Conservation (phyloP, 2,797 vertebrate species). For the Paguma larvata region DNA sequence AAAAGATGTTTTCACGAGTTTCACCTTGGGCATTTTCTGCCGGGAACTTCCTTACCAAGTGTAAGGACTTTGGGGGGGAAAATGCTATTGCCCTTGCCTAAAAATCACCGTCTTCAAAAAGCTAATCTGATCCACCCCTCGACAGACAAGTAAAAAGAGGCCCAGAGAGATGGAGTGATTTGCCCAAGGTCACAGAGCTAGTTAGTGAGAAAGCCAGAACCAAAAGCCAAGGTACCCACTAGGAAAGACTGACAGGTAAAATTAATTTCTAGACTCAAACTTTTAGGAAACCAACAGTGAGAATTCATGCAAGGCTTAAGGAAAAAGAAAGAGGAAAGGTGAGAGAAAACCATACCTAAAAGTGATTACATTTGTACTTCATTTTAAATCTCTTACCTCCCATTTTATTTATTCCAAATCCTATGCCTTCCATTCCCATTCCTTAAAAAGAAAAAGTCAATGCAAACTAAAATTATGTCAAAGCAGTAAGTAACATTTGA, state of each 20-base stretch:
- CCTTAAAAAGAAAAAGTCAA: slow-evolving; percentile 90
- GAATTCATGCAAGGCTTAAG: slow-evolving; percentile 65
- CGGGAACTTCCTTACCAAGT: slow-evolving; percentile 23
- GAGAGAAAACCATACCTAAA: slow-evolving; percentile 46
- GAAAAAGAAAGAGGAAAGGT: neutral
- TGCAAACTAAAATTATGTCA: slow-evolving; percentile 81
- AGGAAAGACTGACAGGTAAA: slow-evolving; percentile 7
- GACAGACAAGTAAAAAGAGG: slow-evolving; percentile 52
- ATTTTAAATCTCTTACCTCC: slow-evolving; percentile 92
- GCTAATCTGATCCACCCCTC: slow-evolving; percentile 32
- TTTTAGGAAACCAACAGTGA: slow-evolving; percentile 27
- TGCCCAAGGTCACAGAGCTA: slow-evolving; percentile 77
- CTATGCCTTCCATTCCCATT: slow-evolving; percentile 96
- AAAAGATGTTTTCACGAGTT: neutral
- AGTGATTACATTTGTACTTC: slow-evolving; percentile 58
- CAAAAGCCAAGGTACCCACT: slow-evolving; percentile 36
- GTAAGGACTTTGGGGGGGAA: neutral
- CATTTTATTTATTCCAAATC: slow-evolving; percentile 98
- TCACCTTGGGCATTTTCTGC: neutral
- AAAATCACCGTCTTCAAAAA: slow-evolving; percentile 39
- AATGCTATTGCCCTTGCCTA: slow-evolving; percentile 2
- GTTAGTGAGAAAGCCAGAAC: slow-evolving; percentile 61
- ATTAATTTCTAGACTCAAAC: slow-evolving; percentile 46
- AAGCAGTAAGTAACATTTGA: slow-evolving; percentile 67
- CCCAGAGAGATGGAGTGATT: slow-evolving; percentile 57